Base-by-base conservation (phyloP, 2,113 vertebrate species). In the Xerus inauris region DNA sequence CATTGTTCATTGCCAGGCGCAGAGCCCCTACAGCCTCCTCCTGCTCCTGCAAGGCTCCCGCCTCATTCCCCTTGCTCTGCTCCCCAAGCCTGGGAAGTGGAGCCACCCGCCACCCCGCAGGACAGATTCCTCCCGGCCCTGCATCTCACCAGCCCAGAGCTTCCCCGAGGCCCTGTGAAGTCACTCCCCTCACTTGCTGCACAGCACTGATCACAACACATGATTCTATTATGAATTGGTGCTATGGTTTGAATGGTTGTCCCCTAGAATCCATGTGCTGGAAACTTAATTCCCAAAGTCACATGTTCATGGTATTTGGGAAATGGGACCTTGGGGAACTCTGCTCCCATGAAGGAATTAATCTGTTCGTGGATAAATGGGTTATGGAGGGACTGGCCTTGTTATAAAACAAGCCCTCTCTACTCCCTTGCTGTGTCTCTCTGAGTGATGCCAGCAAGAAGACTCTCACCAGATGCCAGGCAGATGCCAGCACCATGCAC, bases 181-280 rank as follows among this genome's bases (percentile, higher is more conserved):
- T 62, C 32, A 4, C 13, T 2, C 10, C 28, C 14, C 76, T n/a
- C 8, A 28, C 42, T 69, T 38, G 51, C n/a, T 22, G 38, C 64
- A n/a, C 0, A 38, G n/a, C 9, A 30, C 42, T 6, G 13, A 47
- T 73, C 19, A 38, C 67, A 13, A 0, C 1, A 8, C 2, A 13
- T 5, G 6, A 19, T 8, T 51, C 4, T 16, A 2, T 8, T 14
- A 35, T 3, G 35, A 8, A 0, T 49, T 0, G 64, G 35, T 72
- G 3, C 17, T 77, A 12, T 8, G 40, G 32, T 4, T 3, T 69
- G 13, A 20, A 12, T 35, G 2, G 4, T 8, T 45, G 10, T 11
- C 38, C 42, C 64, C 40, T 9, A 8, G 54, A 9, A 17, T 32
- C 8, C 22, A 11, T 59, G 40, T 26, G 9, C 0, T 87, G 26